Base-by-base conservation (phyloP, 2,113 vertebrate species). In the Ammodytes marinus region DNA sequence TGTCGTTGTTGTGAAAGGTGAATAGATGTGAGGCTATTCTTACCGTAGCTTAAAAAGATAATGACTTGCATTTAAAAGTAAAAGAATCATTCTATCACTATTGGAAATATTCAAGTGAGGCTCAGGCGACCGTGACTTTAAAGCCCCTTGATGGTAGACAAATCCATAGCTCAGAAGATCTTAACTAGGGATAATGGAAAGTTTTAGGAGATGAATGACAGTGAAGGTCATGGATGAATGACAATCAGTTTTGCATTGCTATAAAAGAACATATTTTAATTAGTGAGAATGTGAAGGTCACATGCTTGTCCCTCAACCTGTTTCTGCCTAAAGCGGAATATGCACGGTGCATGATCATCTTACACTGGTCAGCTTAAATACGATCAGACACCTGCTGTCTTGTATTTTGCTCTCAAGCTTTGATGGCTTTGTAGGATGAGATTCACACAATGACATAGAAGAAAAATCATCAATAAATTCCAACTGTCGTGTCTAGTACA, bases 301-400 rank as follows among this genome's bases (percentile, higher is more conserved):
- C 57, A 66, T 72, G 55, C 67, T 73, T 27, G 63, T 75, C 55
- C 27, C 47, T 65, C 63, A 8, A 74, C 60, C 61, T 53, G 27
- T n/a, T 65, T 35, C 61, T 35, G 69, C 39, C 35, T 27, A 11
- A 17, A 64, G 68, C 50, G 80, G 75, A 76, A 82, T 86, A n/a
- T 43, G 65, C 9, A 61, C 46, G 3, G 58, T 63, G 63, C 49
- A 40, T 1, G 63, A 55, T 86, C 74, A 64, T 81, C 55, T 88
- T 79, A 85, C 79, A 88, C 37, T 65, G 45, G 75, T 53, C 42
- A 80, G 54, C 75, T 87, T 89, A 84, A 84, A 83, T 75, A 79
- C 7, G 46, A 89, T 70, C 84, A 57, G 50, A 87, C 86, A 91
- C 74, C 85, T 87, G 87, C 83, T 80, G 84, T n/a, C 40, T 77